These are phyloP conservation scores for Orchestia grillus DNA, from an alignment of 1,140 invertebrate species.

Conservation along the genomic window DNA sequence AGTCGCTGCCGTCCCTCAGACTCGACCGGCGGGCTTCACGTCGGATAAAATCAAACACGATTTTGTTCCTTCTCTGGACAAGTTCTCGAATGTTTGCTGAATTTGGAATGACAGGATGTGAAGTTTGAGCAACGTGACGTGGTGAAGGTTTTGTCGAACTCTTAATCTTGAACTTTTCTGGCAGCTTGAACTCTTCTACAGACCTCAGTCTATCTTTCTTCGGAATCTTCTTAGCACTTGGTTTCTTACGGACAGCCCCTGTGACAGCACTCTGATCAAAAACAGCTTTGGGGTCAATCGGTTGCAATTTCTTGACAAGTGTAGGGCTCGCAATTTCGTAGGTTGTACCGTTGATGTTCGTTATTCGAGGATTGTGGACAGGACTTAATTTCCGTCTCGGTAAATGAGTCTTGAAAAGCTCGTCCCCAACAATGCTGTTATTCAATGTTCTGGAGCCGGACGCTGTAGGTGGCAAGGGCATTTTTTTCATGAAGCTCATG, in stretches of 20 bases:
- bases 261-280: neutral
- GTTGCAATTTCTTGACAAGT: neutral
- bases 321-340: conserved; percentile 13
- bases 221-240: neutral
- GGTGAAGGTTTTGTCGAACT: neutral
- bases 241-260: neutral
- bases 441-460: neutral
- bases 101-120: neutral
- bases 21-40: neutral
- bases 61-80: conserved; percentile 13
- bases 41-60: neutral
- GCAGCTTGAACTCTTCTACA: neutral
- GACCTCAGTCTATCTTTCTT: neutral
- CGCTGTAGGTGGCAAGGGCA: neutral
- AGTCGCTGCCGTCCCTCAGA: neutral
- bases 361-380: neutral
- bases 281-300: neutral
- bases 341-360: neutral
- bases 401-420: neutral
- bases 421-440: neutral
- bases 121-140: neutral
- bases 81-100: conserved; percentile 41
- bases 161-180: neutral
- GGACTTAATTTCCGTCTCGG: conserved; percentile 9
- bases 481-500: conserved; percentile 10